Base-by-base conservation (phyloP, 1,140 invertebrate genomes). In the Muscidifurax raptorellus region DNA sequence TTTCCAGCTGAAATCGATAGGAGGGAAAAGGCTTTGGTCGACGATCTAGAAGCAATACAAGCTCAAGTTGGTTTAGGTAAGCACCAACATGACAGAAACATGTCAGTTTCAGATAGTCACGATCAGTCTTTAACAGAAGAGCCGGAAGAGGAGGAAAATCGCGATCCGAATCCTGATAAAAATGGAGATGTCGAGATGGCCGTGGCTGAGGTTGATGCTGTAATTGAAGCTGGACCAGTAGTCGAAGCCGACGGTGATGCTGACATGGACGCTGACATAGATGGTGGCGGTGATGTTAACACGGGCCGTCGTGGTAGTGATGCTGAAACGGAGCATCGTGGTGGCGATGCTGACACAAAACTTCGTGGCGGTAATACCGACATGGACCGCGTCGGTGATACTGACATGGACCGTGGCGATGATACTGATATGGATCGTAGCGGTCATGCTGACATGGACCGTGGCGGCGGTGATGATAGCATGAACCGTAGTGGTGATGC, bases 1-100 rank as follows among this genome's bases (percentile, higher is more conserved):
- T 27, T 90, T 90, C 64, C 85, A 93, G 91, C 90, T 67, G 91
- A 92, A 87, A 93, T 94, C 72, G 93, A 94, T 66, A 92, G 90
- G 87, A 93, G 94, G 76, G 91, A 94, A 78, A 93, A 92, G 82
- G 89, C 91, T 64, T 87, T 95, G 6, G 78, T 94, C 27, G 93
- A 94, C 74, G 94, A 93, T 67, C 80, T 93, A 79, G 90, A 92
- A 80, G 77, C 90, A 30, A 92, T 92, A 90, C 90, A 92, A 87
- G 83, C 90, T 77, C 91, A 92, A 86, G 84, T 90, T 28, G 90
- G 91, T 25, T 27, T 91, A 12, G 86, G 85, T 7, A 93, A 92
- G 79, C 86, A 89, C 66, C 90, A 91, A 32, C 88, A 90, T 64
- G 90, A 91, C 47, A 90, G 89, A 40, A 86, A 90, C 36, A 40